Evolutionary conservation across 1,140 invertebrate species (phyloP), one percentile per base, ranked within the genome.

Genomic region (Oreohelix idahoensis): DNA sequence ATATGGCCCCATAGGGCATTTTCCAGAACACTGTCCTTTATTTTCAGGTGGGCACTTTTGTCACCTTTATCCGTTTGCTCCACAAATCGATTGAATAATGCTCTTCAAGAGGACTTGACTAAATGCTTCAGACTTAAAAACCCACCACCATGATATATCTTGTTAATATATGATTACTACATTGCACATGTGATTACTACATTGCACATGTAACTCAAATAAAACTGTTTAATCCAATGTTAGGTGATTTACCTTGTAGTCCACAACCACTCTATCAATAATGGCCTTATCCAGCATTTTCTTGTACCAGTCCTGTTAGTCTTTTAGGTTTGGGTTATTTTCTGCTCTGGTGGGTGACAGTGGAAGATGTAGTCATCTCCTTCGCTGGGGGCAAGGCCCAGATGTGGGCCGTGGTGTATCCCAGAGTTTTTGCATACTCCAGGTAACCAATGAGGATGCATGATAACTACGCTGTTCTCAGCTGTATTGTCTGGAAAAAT

Each of bases 311-410:
- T 99, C 98, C 87, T 99, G 98, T 86, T n/a, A 99, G 94, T 92
- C 98, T 95, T 93, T 99, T 99, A 70, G 98, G 98, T 94, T 99
- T 99, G 45, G 99, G 99, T n/a, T 91, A 99, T 99, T 93, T 99
- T 99, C 93, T 99, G 98, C 93, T 99, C 99, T 82, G 95, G 94
- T 71, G 99, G 99, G 95, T 99, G 99, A 93, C 98, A 99, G 93
- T 99, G 98, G 93, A 99, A 99, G 88, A 99, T 99, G 92, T 99
- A 99, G 93, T 99, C 98, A 92, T 99, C 98, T 71, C 99, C 98
- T 95, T 99, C 98, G 51, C 97, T 99, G 0, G 99, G 70, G 99
- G 99, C 94, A 99, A 99, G 0, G 99, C 98, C 99, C 99, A 99
- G 90, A 99, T 99, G 90, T 99, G 98, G 81, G 98, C 99, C 97